A percentile compares a stretch with the other conserved stretches of the same genome.
These are phyloP conservation scores for Gymnothorax reevesii DNA, from an alignment of 2,797 vertebrate genomes.

Conservation along the genomic window DNA sequence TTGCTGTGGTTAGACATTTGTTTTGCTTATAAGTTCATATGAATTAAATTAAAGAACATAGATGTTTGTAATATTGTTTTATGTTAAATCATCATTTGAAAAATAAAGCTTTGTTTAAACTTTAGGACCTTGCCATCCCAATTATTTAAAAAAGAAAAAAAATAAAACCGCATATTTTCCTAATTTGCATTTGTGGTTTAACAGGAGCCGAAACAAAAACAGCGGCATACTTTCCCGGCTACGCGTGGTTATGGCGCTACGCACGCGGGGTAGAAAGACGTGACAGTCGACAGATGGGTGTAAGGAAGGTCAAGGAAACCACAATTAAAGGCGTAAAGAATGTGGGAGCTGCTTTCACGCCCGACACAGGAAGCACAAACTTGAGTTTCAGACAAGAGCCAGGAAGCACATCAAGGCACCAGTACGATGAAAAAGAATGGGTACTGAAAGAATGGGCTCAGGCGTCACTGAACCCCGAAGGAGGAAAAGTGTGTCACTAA, in stretches of 20 bases:
- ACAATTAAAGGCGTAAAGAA: neutral
- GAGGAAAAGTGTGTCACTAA: neutral
- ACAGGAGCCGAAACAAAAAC: neutral
- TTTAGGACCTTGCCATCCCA: neutral
- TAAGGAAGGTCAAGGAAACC: neutral
- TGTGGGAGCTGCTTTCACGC: neutral
- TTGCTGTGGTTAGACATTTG: neutral
- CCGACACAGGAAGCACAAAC: neutral
- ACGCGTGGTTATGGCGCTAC: neutral
- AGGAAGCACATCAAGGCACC: neutral
- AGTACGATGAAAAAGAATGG: neutral
- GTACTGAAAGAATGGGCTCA: neutral
- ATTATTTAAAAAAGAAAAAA: neutral
- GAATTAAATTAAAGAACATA: too few species aligned
- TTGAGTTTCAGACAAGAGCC: constrained; percentile 20
- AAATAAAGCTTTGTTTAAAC: neutral
- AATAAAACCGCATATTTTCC: neutral
- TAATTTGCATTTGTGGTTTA: neutral
- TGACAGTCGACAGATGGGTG: neutral
- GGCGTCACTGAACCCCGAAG: neutral
- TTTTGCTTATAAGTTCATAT: too few species aligned
- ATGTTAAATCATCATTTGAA: neutral
- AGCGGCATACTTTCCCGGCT: neutral
- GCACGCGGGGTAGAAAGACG: neutral
- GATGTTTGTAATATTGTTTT: neutral